These are phyloP conservation scores for Xenops minutus DNA, from an alignment of 2,797 vertebrate species.

Conservation along the genomic window DNA sequence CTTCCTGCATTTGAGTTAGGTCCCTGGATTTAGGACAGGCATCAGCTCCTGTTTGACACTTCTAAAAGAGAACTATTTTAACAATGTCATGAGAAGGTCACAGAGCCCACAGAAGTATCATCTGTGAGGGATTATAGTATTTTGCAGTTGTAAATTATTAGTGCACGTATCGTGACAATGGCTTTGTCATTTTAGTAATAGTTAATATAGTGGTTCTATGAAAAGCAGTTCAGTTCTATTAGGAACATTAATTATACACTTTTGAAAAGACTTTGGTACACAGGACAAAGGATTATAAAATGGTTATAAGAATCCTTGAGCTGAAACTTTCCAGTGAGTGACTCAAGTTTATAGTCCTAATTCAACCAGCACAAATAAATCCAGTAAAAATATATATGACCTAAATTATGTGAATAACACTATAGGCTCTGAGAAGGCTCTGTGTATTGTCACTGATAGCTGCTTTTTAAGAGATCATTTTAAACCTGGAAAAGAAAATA, in stretches of 20 bases:
- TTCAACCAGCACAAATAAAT: conserved; percentile 59
- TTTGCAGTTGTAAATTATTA: conserved; percentile 3
- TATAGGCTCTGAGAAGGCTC: neutral
- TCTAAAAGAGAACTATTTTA: neutral
- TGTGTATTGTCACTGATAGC: neutral
- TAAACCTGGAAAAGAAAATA: neutral
- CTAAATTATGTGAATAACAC: conserved; percentile 24
- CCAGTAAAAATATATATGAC: conserved; percentile 26
- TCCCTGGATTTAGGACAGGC: neutral
- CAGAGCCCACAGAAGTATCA: neutral
- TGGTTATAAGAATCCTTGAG: conserved; percentile 52
- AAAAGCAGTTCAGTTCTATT: conserved; percentile 56
- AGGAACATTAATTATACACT: conserved; percentile 50
- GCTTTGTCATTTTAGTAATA: conserved; percentile 46
- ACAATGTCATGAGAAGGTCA: neutral
- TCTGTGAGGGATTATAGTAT: neutral
- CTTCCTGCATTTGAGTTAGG: neutral
- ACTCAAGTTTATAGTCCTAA: conserved; percentile 18
- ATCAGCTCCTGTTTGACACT: neutral
- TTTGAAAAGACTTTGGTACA: conserved; percentile 58
- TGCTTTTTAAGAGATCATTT: neutral
- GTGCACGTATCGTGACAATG: conserved; percentile 5
- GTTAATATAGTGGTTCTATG: conserved; percentile 44
- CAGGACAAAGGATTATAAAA: conserved; percentile 58
- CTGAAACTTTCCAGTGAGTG: conserved; percentile 21